Conservation (phyloP, 2,888 invertebrate genomes). For the Pecten maximus region DNA sequence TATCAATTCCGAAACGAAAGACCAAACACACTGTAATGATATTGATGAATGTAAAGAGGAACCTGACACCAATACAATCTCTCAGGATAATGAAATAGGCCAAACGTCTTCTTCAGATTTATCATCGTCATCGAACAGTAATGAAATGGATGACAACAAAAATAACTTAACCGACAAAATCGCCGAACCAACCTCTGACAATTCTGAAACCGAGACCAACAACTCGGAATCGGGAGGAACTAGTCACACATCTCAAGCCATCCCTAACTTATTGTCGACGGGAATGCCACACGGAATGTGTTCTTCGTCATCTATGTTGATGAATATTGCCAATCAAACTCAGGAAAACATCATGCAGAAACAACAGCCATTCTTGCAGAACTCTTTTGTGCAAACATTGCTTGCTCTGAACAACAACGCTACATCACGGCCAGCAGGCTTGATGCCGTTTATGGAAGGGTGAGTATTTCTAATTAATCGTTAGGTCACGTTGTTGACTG, state of each 20-base stretch:
- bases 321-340: slow-evolving; percentile 57
- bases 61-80: neutral
- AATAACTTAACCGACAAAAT: neutral
- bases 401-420: slow-evolving; percentile 72
- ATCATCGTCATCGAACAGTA: neutral
- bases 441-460: slow-evolving; percentile 75
- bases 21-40: neutral
- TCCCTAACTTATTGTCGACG: neutral
- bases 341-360: slow-evolving; percentile 55
- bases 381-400: slow-evolving; percentile 74
- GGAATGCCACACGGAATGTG: slow-evolving; percentile 47
- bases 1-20: neutral
- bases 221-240: slow-evolving; percentile 40
- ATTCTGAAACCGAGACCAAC: slow-evolving; percentile 40
- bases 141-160: slow-evolving; percentile 7
- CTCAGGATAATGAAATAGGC: neutral
- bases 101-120: neutral
- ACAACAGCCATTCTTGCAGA: slow-evolving; percentile 59
- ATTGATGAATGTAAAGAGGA: neutral
- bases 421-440: slow-evolving; percentile 66
- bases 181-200: neutral
- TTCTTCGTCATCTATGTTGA: slow-evolving; percentile 60
- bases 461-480: slow-evolving; percentile 51
- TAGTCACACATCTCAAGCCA: neutral
- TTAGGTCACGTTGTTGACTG: too few species aligned